Conservation (phyloP, 2,113 vertebrate species). For the Cavia aperea region DNA sequence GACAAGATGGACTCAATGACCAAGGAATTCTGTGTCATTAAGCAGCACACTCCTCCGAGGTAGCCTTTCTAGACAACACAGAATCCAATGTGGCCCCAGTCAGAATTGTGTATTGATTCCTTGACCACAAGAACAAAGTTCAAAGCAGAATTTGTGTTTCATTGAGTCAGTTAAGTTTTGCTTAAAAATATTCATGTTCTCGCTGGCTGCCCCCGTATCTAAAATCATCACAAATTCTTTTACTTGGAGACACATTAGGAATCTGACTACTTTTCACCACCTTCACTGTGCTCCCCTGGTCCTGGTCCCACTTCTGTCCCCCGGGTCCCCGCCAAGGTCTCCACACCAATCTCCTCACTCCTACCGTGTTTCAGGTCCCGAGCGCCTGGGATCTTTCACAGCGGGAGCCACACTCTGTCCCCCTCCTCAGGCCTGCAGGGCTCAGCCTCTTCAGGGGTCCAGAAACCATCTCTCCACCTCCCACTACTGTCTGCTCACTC, state of each 20-base stretch:
- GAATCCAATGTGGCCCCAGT: neutral
- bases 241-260: neutral
- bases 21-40: neutral
- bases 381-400: accelerated
- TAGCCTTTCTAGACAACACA: neutral
- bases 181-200: neutral
- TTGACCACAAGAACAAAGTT: neutral
- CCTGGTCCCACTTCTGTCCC: neutral
- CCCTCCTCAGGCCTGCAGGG: neutral
- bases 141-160: neutral
- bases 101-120: neutral
- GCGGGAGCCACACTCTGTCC: accelerated
- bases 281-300: accelerated
- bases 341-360: neutral
- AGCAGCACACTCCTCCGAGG: accelerated
- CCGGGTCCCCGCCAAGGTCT: too few relatives aligned
- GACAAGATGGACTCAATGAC: accelerated
- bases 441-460: neutral
- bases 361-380: neutral
- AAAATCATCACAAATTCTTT: neutral
- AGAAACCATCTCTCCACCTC: neutral
- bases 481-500: neutral
- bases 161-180: neutral
- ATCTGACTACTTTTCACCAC: neutral
- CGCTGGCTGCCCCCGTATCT: neutral